Conservation (phyloP, 2,113 vertebrate genomes). For the Perca fluviatilis region DNA sequence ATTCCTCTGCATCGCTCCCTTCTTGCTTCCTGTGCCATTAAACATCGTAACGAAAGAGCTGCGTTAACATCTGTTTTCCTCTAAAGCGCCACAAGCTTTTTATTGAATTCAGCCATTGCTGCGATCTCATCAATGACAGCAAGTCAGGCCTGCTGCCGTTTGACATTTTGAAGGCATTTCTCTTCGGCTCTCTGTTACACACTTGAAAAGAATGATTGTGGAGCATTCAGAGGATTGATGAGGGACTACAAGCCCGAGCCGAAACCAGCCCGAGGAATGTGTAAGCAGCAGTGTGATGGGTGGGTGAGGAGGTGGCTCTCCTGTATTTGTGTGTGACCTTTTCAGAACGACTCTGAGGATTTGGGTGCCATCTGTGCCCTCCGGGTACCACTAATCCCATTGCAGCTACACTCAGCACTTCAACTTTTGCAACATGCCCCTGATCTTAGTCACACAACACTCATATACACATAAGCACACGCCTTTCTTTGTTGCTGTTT, state of each 20-base stretch:
- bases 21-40: constrained; percentile 39
- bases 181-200: constrained; percentile 33
- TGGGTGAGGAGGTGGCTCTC: constrained; percentile 48
- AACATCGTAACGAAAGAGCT: constrained; percentile 65
- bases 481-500: constrained; percentile 32
- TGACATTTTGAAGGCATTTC: constrained; percentile 69
- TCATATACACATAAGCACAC: constrained; percentile 5
- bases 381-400: constrained; percentile 75
- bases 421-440: constrained; percentile 58
- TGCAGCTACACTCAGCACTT: constrained; percentile 71
- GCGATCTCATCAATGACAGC: constrained; percentile 48
- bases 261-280: constrained; percentile 40
- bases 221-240: constrained; percentile 58
- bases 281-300: constrained; percentile 39
- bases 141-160: constrained; percentile 35
- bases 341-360: constrained; percentile 66
- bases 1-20: constrained; percentile 34
- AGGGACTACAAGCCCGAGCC: constrained; percentile 47
- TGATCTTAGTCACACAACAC: constrained; percentile 32
- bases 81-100: constrained; percentile 21
- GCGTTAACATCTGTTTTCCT: constrained; percentile 55
- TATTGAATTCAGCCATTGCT: constrained; percentile 42
- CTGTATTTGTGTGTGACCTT: constrained; percentile 78
- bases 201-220: constrained; percentile 56
- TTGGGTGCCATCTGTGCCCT: constrained; percentile 79